phyloP scores from a whole-genome alignment of 2,888 invertebrate genomes.

The Tyria jacobaeae region DNA sequence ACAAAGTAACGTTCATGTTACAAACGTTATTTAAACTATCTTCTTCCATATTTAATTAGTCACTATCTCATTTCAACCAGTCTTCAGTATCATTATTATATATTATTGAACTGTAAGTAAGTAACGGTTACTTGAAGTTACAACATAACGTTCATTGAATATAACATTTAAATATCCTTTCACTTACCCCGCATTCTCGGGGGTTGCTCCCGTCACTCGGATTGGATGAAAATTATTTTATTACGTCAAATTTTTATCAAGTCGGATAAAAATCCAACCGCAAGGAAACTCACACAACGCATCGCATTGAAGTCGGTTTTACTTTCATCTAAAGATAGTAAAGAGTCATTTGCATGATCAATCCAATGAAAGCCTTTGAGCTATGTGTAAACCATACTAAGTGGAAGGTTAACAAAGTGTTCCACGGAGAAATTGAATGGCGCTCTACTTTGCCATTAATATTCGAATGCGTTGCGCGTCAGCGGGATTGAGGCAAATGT shows the following conservation, averaged over 20 bases:
- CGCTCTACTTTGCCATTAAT: conserved; percentile 66
- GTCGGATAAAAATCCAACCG: neutral
- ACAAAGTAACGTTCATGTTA: neutral
- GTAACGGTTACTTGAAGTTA: no score
- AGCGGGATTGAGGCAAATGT: conserved; percentile 76
- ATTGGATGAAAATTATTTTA: no score
- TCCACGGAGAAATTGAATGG: conserved; percentile 73
- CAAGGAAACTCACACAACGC: no score
- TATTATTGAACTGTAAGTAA: no score
- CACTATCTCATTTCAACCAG: no score
- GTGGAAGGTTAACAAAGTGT: conserved; percentile 57
- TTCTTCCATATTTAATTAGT: conserved; percentile 2
- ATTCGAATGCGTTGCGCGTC: conserved; percentile 80
- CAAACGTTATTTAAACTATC: neutral
- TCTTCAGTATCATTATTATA: no score
- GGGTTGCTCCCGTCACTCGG: no score
- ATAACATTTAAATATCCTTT: no score
- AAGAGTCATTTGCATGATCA: conserved; percentile 22
- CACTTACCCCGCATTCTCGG: no score
- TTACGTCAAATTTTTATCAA: no score
- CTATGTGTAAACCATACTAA: conserved; percentile 60
- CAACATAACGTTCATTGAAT: no score
- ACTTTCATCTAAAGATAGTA: neutral
- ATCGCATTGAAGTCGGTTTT: no score
- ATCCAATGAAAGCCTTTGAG: conserved; percentile 52